phyloP scores from a whole-genome alignment of 2,797 vertebrate genomes.

The Margarornis squamiger region DNA sequence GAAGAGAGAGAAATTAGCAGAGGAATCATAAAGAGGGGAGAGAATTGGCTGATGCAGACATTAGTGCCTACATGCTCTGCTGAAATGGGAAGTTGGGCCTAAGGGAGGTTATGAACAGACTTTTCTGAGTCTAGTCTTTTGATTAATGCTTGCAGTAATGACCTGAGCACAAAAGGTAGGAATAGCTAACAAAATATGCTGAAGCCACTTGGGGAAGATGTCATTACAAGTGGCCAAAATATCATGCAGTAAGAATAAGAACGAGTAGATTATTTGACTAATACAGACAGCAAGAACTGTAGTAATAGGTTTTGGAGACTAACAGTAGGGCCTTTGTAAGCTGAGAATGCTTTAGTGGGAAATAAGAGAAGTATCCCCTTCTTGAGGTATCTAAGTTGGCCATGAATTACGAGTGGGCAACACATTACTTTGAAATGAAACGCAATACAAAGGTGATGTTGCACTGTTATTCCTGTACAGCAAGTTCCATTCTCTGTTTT shows the following conservation, averaged over 20 bases:
- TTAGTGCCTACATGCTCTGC: conserved; percentile 7
- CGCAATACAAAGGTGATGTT: not conserved
- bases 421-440: not conserved
- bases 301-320: not conserved
- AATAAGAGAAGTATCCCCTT: not conserved
- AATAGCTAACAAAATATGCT: not conserved
- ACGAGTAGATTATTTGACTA: not conserved
- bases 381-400: not conserved
- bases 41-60: not conserved
- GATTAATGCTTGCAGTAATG: conserved; percentile 29
- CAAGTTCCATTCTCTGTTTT: not conserved
- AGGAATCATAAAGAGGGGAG: not conserved
- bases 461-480: not conserved
- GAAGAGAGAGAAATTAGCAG: conserved; percentile 29
- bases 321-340: not conserved
- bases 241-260: not conserved
- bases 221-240: not conserved
- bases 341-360: not conserved
- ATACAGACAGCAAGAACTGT: not conserved
- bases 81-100: not conserved
- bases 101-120: not conserved
- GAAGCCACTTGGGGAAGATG: not conserved
- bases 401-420: not conserved
- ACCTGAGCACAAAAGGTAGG: not conserved
- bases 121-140: not conserved